A percentile compares a stretch with the other conserved stretches of the same genome.
Evolutionary conservation across 2,888 invertebrate genomes (phyloP).

Genomic region (Pachycephus smyrnensis): DNA sequence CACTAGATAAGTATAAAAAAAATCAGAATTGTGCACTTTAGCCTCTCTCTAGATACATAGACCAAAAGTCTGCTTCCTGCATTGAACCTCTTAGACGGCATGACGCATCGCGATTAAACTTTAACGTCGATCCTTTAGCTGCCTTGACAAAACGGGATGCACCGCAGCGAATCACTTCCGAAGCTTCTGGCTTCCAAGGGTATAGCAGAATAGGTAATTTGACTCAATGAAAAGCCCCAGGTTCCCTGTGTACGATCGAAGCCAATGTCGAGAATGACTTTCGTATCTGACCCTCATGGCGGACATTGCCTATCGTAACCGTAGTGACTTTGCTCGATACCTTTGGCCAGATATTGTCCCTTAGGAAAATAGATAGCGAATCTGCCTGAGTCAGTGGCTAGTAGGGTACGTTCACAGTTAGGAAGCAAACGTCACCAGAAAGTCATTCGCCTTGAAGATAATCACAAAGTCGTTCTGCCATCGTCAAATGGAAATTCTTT

Average conservation of each 20-base stretch:
- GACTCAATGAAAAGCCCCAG: background rate
- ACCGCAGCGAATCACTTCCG: constrained; percentile 30
- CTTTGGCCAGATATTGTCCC: background rate
- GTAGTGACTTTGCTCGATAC: constrained; percentile 1
- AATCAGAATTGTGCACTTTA: too few relatives aligned
- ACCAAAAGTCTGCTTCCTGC: too few relatives aligned
- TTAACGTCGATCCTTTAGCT: background rate
- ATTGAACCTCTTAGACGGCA: background rate
- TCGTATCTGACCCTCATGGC: constrained; percentile 31
- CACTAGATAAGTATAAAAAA: too few relatives aligned
- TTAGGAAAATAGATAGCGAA: background rate
- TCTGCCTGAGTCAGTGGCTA: background rate
- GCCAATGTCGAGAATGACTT: constrained; percentile 38
- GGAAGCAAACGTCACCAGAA: background rate
- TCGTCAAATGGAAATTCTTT: background rate
- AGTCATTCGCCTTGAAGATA: background rate
- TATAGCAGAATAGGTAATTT: background rate
- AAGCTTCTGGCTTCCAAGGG: constrained; percentile 5
- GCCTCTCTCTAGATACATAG: too few relatives aligned
- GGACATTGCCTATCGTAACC: constrained; percentile 21
- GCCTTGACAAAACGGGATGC: background rate
- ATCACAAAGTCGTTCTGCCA: background rate
- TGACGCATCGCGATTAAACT: background rate
- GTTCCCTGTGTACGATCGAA: constrained; percentile 7
- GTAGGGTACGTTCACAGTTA: background rate